phyloP scores from a whole-genome alignment of 2,113 vertebrate genomes.

The Microtus oregoni region DNA sequence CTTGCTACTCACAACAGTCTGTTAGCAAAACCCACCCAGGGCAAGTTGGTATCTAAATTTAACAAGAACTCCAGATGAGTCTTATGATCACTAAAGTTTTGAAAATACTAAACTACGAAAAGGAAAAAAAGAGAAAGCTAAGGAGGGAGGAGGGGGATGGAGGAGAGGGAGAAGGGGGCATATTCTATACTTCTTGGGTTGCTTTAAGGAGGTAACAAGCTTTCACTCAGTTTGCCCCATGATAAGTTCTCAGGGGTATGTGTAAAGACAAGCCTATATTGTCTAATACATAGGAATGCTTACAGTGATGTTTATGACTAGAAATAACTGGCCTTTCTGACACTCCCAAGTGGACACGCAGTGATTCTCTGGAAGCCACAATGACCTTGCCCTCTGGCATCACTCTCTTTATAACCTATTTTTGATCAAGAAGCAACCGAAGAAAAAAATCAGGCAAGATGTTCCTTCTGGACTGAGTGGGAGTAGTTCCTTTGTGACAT shows the following conservation, averaged over 20 bases:
- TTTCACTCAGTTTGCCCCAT: background rate
- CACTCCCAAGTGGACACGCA: background rate
- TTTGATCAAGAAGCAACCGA: slow-evolving; percentile 54
- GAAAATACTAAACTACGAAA: background rate
- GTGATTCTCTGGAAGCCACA: slow-evolving; percentile 14
- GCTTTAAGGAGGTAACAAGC: background rate
- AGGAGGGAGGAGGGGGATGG: too few species aligned
- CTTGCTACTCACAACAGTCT: background rate
- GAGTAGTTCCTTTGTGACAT: background rate
- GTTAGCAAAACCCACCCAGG: background rate
- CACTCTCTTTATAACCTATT: slow-evolving; percentile 63
- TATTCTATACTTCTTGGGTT: background rate
- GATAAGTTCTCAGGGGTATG: background rate
- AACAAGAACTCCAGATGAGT: background rate
- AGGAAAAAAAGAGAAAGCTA: background rate
- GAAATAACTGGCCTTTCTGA: slow-evolving; percentile 54
- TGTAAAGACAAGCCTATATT: slow-evolving; percentile 2
- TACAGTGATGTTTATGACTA: slow-evolving; percentile 25
- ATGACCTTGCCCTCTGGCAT: slow-evolving; percentile 46
- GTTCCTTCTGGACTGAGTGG: slow-evolving; percentile 1
- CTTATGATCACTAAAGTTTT: background rate
- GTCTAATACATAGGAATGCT: background rate
- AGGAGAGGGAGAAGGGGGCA: background rate
- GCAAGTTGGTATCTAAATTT: background rate
- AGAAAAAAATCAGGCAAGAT: slow-evolving; percentile 22